Conservation (phyloP, 2,888 invertebrate genomes). For the Mesorhabditis spiculigera region DNA sequence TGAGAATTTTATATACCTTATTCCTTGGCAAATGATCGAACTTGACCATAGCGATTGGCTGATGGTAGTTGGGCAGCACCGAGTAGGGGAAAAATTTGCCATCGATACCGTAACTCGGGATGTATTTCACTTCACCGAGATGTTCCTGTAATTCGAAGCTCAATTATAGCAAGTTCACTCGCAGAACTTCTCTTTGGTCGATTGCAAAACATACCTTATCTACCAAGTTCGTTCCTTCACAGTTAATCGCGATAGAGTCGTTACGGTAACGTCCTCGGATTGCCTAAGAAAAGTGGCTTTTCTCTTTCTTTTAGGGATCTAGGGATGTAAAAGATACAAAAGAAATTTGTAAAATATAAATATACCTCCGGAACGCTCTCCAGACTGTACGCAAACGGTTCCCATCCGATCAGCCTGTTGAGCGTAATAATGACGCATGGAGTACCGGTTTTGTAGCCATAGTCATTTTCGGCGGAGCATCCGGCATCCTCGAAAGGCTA, state of each 20-base stretch:
- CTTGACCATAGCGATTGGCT: slow-evolving; percentile 60
- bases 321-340: neutral
- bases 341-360: neutral
- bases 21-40: slow-evolving; percentile 60
- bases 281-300: slow-evolving; percentile 42
- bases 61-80: slow-evolving; percentile 61
- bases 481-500: slow-evolving; percentile 32
- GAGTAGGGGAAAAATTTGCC: slow-evolving; percentile 67
- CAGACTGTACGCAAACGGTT: slow-evolving; percentile 65
- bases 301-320: too few relatives aligned
- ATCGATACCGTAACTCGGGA: slow-evolving; percentile 65
- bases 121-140: slow-evolving; percentile 81
- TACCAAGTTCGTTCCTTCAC: slow-evolving; percentile 76
- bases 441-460: slow-evolving; percentile 76
- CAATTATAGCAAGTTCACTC: too few relatives aligned
- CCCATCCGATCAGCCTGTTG: slow-evolving; percentile 68
- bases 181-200: too few relatives aligned
- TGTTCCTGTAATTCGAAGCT: slow-evolving; percentile 79
- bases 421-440: slow-evolving; percentile 97
- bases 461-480: slow-evolving; percentile 63
- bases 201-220: neutral
- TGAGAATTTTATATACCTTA: too few relatives aligned
- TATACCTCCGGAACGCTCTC: slow-evolving; percentile 68
- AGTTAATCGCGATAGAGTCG: slow-evolving; percentile 77
- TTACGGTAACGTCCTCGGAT: slow-evolving; percentile 45